Evolutionary conservation across 64 coral and sea anemone genomes (phyloP).

Genomic region (Stylophora pistillata): DNA sequence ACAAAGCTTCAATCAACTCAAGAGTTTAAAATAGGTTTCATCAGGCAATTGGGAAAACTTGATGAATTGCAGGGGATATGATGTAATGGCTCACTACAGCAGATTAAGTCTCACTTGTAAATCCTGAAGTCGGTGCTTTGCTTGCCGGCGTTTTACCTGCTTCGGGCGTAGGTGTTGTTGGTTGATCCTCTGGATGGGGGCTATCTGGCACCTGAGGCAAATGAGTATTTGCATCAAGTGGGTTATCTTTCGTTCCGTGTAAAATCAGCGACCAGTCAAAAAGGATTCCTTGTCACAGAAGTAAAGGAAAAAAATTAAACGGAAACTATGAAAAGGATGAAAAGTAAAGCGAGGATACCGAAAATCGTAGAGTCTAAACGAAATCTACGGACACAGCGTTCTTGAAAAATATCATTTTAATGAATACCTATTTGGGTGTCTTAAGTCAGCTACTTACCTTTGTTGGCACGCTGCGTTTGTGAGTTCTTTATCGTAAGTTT

Average conservation of each 20-base stretch:
- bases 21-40: too few relatives aligned
- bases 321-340: neutral
- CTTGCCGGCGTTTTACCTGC: too few relatives aligned
- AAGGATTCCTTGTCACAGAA: conserved; percentile 1
- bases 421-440: too few relatives aligned
- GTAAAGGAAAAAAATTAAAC: neutral
- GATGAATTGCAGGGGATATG: too few relatives aligned
- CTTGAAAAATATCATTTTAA: neutral
- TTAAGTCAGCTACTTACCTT: neutral
- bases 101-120: too few relatives aligned
- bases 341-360: neutral
- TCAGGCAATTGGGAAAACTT: too few relatives aligned
- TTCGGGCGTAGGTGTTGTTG: too few relatives aligned
- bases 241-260: neutral
- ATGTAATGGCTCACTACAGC: too few relatives aligned
- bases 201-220: too few relatives aligned
- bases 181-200: too few relatives aligned
- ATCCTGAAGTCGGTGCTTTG: too few relatives aligned
- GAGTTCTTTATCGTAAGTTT: neutral
- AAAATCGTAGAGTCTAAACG: neutral
- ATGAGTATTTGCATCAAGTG: neutral
- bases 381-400: neutral
- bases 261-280: conserved; percentile 28
- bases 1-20: too few relatives aligned
- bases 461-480: neutral